Conservation (phyloP, 2,888 invertebrate genomes). For the Neoaliturus tenellus region DNA sequence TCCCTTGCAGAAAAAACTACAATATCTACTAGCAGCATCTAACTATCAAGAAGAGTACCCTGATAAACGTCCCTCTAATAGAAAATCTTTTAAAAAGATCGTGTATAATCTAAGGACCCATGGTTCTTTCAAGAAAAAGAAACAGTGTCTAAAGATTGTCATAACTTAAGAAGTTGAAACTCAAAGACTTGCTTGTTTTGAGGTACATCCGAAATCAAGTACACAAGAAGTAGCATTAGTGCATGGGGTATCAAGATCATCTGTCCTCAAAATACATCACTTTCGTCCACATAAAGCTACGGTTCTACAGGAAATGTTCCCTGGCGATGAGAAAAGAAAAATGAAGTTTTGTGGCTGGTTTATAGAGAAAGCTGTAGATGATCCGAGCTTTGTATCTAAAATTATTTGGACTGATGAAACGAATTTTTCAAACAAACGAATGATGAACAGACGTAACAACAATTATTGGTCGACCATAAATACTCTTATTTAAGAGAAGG, state of each 20-base stretch:
- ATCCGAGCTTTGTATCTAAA: background rate
- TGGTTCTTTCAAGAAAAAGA: background rate
- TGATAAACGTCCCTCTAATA: background rate
- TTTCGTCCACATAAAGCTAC: conserved; percentile 6
- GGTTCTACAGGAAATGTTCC: background rate
- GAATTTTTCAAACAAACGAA: conserved; percentile 4
- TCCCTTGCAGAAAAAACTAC: background rate
- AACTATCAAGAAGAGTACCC: background rate
- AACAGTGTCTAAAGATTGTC: background rate
- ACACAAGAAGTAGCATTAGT: background rate
- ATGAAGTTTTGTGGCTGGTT: background rate
- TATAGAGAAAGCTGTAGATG: background rate
- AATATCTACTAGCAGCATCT: background rate
- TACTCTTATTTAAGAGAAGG: background rate
- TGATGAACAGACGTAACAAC: conserved; percentile 12
- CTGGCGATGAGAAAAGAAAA: background rate
- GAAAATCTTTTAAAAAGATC: background rate
- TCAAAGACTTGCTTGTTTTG: background rate
- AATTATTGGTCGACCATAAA: background rate
- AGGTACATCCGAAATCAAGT: background rate
- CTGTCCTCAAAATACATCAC: background rate
- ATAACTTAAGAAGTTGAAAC: background rate
- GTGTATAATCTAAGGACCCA: background rate
- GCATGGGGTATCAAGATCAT: conserved; percentile 8
- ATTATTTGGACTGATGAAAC: conserved; percentile 34